A percentile compares a stretch with the other conserved stretches of the same genome.
These are phyloP conservation scores for Drosophila ironensis DNA, from an alignment of 1,140 invertebrate species.

Conservation along the genomic window DNA sequence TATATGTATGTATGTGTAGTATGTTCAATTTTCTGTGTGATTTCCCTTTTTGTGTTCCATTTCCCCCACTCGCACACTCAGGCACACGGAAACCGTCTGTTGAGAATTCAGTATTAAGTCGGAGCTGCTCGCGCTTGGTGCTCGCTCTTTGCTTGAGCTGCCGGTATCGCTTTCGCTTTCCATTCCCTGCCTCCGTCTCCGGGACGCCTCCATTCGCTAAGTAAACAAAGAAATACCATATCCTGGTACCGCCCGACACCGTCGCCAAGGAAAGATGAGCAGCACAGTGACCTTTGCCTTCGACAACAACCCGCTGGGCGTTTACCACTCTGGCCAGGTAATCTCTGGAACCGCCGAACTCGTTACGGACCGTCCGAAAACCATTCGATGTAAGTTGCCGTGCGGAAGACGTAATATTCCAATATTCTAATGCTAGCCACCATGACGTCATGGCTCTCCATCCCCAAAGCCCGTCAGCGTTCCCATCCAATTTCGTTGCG, in stretches of 20 bases:
- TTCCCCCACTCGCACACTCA: no score
- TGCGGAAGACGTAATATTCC: conserved; percentile 44
- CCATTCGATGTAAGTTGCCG: conserved; percentile 80
- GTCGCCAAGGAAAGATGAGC: conserved; percentile 55
- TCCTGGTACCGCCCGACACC: conserved; percentile 36
- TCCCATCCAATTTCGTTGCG: conserved; percentile 58
- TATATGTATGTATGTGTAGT: no score
- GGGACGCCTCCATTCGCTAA: conserved; percentile 16
- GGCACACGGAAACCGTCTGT: no score
- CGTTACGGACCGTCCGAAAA: conserved; percentile 82
- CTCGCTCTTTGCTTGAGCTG: conserved; percentile 10
- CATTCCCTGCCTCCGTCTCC: not conserved
- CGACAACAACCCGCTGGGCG: conserved; percentile 82
- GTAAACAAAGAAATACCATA: conserved; percentile 15
- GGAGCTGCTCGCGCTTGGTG: conserved; percentile 42
- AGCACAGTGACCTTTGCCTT: conserved; percentile 82
- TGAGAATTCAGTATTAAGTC: no score
- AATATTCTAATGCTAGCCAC: conserved; percentile 30
- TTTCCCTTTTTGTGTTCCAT: no score
- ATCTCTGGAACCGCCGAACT: conserved; percentile 83
- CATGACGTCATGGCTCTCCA: conserved; percentile 63
- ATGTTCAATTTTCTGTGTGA: no score
- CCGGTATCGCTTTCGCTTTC: not conserved
- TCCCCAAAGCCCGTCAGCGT: conserved; percentile 10
- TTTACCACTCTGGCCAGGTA: conserved; percentile 84